Evolutionary conservation across 2,113 vertebrate genomes (phyloP).

Genomic region (Lepisosteus oculatus): DNA sequence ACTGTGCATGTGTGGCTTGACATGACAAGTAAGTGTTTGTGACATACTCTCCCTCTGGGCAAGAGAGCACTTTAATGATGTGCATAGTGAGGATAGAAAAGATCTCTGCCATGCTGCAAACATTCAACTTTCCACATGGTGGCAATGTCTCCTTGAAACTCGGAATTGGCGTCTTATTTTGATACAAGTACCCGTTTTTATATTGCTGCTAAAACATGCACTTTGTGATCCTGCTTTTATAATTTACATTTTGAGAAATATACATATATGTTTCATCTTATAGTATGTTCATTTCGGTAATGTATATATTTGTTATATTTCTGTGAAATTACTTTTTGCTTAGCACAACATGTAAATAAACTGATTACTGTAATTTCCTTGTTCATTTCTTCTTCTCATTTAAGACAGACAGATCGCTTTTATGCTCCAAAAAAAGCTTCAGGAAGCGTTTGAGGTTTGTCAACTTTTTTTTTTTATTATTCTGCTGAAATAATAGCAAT

Average conservation of each 20-base stretch:
- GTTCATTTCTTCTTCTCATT: constrained; percentile 7
- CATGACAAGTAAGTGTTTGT: constrained; percentile 57
- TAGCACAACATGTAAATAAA: too few species aligned
- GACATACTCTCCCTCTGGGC: not conserved
- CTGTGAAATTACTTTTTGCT: too few species aligned
- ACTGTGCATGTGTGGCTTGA: constrained; percentile 72
- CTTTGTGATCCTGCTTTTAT: too few species aligned
- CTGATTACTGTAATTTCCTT: not conserved
- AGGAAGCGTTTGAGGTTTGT: constrained; percentile 65
- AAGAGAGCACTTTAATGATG: too few species aligned
- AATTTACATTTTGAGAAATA: too few species aligned
- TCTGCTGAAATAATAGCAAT: not conserved
- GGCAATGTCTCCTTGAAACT: not conserved
- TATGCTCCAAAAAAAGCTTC: constrained; percentile 68
- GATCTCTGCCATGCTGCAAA: not conserved
- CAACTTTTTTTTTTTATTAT: not conserved
- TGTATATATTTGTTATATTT: too few species aligned
- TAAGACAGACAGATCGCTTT: constrained; percentile 66
- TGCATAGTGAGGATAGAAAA: too few species aligned
- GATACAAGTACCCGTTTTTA: too few species aligned
- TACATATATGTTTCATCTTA: too few species aligned
- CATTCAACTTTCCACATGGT: not conserved
- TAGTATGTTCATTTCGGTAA: too few species aligned
- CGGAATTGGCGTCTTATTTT: too few species aligned
- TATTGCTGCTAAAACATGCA: too few species aligned